Evolutionary conservation across 2,113 vertebrate genomes (phyloP), one percentile per base, ranked within the genome.

Genomic region (Petroica traversi): DNA sequence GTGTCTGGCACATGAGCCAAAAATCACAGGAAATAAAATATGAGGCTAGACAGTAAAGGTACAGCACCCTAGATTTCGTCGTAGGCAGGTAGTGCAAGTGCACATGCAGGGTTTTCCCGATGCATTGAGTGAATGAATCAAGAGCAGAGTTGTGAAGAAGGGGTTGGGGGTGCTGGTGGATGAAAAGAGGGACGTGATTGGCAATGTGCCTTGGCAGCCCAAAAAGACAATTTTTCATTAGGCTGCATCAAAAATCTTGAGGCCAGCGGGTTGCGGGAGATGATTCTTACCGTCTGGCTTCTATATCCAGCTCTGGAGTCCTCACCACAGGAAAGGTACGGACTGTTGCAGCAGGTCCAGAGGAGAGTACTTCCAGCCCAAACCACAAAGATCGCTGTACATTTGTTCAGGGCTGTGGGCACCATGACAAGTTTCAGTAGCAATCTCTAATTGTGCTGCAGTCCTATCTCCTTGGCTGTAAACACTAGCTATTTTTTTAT

Each of bases 141-240:
- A 36, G 14, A 77, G 16, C 48, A 54, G 22, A 6, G 29, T 12
- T 9, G 9, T 5, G 4, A 22, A 79, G 14, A 62, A 26, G 14
- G 23, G 16, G 6, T 38, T 49, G 12, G 14, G 0, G 0, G 3
- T 34, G 8, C 5, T 18, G 15, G 14, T 26, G 19, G 19, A 16
- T 14, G 33, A 62, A 77, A 73, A 82, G 4, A 0, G 1, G 11
- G 14, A 25, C 28, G 2, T 29, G 31, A 59, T 14, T 13, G 8
- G 6, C 43, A 48, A 23, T 5, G 28, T 38, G 23, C 2, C 3
- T 49, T 49, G 76, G 36, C 59, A 43, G 22, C 8, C n/a, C 13
- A 34, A 46, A 62, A 46, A 11, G 14, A 19, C 11, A 31, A 13
- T 12, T 13, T 3, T 10, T 6, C 26, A 2, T 9, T 8, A 8